These are phyloP conservation scores for Cassiopea xamachana DNA, from an alignment of 30 jellyfish, hydroid and myxozoan species.

Conservation along the genomic window DNA sequence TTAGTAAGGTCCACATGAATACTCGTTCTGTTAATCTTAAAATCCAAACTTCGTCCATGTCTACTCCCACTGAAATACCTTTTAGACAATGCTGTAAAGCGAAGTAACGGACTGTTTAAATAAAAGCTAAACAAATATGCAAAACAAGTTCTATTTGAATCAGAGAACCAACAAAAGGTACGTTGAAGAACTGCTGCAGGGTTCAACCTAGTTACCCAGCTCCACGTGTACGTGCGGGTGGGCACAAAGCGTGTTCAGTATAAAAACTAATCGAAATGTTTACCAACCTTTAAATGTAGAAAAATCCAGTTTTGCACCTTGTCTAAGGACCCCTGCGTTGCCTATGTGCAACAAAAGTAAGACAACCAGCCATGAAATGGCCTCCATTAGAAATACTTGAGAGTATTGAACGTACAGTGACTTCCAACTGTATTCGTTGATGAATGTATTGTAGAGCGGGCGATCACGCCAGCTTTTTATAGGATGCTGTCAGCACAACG, in stretches of 20 bases:
- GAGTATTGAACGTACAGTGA: not conserved
- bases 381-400: not conserved
- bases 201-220: too few species aligned
- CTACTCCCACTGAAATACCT: too few species aligned
- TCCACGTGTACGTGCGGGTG: not conserved
- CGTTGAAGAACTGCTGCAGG: too few species aligned
- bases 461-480: constrained; percentile 9
- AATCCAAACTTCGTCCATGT: too few species aligned
- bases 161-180: too few species aligned
- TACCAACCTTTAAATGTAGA: not conserved
- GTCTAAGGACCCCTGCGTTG: constrained; percentile 7
- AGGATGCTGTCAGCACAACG: not conserved
- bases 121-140: too few species aligned
- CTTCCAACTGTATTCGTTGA: not conserved
- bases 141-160: too few species aligned
- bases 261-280: not conserved
- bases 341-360: constrained; percentile 3
- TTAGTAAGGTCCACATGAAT: too few species aligned
- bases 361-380: not conserved
- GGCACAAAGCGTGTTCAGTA: too few species aligned
- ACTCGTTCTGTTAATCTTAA: too few species aligned
- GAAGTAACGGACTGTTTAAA: too few species aligned
- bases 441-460: not conserved
- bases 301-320: not conserved
- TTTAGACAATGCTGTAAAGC: too few species aligned